A percentile compares a stretch with the other conserved stretches of the same genome.
phyloP scores from a whole-genome alignment of 2,797 vertebrate genomes.

The Pseudocheirus occidentalis region DNA sequence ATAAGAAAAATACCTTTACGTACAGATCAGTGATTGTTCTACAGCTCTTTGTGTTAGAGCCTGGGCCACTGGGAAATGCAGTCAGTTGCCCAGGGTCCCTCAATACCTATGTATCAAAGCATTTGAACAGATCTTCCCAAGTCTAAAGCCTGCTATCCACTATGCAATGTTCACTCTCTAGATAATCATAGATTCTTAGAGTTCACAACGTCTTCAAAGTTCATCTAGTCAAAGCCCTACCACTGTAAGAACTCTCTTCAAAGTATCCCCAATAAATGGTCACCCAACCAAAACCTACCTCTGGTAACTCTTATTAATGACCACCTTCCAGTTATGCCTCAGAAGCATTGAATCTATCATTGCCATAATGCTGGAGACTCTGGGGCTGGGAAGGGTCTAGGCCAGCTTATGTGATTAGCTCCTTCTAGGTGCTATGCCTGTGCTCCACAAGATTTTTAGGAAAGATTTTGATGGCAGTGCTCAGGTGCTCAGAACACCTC shows the following conservation, averaged over 20 bases:
- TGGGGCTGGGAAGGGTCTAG: not conserved
- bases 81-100: not conserved
- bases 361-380: fast-evolving
- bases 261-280: not conserved
- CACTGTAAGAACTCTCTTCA: not conserved
- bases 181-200: not conserved
- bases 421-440: not conserved
- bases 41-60: not conserved
- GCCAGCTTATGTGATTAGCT: not conserved
- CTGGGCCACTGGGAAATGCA: not conserved
- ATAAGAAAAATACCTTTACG: not conserved
- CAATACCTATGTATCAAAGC: not conserved
- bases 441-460: not conserved
- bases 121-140: not conserved
- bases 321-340: not conserved
- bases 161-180: not conserved
- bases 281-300: not conserved
- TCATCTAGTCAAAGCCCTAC: not conserved
- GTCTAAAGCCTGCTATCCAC: not conserved
- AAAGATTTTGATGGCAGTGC: not conserved
- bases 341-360: not conserved
- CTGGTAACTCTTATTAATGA: not conserved
- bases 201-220: not conserved
- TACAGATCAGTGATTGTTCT: not conserved
- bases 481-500: fast-evolving